These are phyloP conservation scores for Merodon equestris DNA, from an alignment of 2,888 invertebrate species.

Conservation along the genomic window DNA sequence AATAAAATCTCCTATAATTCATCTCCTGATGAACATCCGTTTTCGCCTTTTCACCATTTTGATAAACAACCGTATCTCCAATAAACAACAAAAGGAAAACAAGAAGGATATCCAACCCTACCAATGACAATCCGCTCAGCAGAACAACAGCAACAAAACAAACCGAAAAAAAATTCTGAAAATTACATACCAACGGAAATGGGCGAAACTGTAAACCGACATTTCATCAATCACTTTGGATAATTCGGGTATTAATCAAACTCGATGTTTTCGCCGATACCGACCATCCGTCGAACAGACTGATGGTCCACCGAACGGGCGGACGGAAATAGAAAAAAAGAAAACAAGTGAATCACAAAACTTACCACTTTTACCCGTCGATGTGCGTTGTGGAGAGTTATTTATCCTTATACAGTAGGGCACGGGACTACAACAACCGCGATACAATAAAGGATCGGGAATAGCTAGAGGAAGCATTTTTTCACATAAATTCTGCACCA, in stretches of 20 bases:
- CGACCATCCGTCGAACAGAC: slow-evolving; percentile 37
- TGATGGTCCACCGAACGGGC: slow-evolving; percentile 34
- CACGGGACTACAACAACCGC: no score
- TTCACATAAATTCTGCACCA: slow-evolving; percentile 39
- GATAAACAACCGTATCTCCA: slow-evolving; percentile 56
- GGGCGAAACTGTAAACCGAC: slow-evolving; percentile 69
- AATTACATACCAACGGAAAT: slow-evolving; percentile 54
- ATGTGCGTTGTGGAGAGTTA: slow-evolving; percentile 17
- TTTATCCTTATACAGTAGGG: slow-evolving; percentile 40
- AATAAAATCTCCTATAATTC: slow-evolving; percentile 67
- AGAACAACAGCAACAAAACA: slow-evolving; percentile 12
- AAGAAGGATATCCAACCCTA: neutral
- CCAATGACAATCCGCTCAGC: slow-evolving; percentile 8
- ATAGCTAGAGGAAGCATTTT: neutral
- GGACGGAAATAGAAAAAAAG: slow-evolving; percentile 4
- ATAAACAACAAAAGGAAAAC: neutral
- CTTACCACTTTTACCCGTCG: slow-evolving; percentile 48
- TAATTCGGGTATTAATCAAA: slow-evolving; percentile 72
- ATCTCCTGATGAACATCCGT: slow-evolving; percentile 65
- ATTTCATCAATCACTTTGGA: slow-evolving; percentile 71
- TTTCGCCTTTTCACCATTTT: slow-evolving; percentile 52
- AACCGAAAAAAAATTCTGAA: slow-evolving; percentile 32
- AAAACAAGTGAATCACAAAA: slow-evolving; percentile 46
- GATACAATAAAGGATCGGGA: no score
- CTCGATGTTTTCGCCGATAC: slow-evolving; percentile 68